These are phyloP conservation scores for Fragum whitleyi DNA, from an alignment of 2,888 invertebrate species.

Conservation along the genomic window DNA sequence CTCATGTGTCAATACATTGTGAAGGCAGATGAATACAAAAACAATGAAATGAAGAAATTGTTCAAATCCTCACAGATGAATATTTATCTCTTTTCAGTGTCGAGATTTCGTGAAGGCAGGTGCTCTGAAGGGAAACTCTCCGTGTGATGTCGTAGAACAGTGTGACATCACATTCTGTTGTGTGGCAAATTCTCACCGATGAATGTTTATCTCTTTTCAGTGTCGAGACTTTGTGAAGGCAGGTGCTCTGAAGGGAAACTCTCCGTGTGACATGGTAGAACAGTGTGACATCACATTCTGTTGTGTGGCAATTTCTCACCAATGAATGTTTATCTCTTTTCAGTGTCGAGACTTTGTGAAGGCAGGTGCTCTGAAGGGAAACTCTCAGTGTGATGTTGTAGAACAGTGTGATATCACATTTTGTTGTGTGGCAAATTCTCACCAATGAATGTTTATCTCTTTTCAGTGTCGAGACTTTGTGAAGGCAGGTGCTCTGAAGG, in stretches of 20 bases:
- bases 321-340: constrained; percentile 69
- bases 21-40: too few relatives aligned
- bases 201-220: constrained; percentile 86
- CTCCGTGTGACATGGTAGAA: constrained; percentile 93
- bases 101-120: too few relatives aligned
- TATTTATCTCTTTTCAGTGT: constrained; percentile 86
- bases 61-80: too few relatives aligned
- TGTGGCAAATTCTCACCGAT: too few relatives aligned
- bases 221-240: too few relatives aligned
- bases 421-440: constrained; percentile 90
- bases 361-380: too few relatives aligned
- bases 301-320: constrained; percentile 88
- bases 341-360: too few relatives aligned
- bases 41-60: constrained; percentile 76
- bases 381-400: constrained; percentile 92
- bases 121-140: too few relatives aligned
- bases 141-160: constrained; percentile 94
- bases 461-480: constrained; percentile 93
- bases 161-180: constrained; percentile 98
- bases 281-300: constrained; percentile 97
- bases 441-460: neutral
- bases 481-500: constrained; percentile 93
- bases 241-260: too few relatives aligned
- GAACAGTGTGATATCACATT: constrained; percentile 96
- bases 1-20: too few relatives aligned